A percentile compares a stretch with the other conserved stretches of the same genome.
These are phyloP conservation scores for Camponotus fellah DNA, from an alignment of 2,888 invertebrate genomes.

Conservation along the genomic window DNA sequence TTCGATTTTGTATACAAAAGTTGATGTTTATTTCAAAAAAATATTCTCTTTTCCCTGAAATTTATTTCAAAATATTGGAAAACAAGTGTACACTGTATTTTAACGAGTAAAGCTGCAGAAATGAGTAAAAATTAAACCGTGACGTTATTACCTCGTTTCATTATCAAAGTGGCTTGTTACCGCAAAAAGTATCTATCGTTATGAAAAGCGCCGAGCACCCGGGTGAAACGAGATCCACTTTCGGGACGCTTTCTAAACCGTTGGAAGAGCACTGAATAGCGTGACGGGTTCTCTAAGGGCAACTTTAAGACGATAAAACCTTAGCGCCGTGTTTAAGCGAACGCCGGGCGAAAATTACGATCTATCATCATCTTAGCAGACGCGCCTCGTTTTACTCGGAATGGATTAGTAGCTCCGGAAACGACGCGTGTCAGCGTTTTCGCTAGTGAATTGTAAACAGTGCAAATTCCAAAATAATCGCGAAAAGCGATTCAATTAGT, in stretches of 20 bases:
- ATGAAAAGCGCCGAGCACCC: slow-evolving; percentile 63
- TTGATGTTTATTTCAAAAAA: background rate
- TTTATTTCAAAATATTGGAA: background rate
- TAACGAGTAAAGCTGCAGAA: background rate
- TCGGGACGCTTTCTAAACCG: slow-evolving; percentile 55
- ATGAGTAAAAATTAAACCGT: background rate
- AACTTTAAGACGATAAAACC: slow-evolving; percentile 51
- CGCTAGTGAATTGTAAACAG: slow-evolving; percentile 41
- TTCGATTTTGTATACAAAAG: background rate
- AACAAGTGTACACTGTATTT: background rate
- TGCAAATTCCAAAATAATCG: slow-evolving; percentile 31
- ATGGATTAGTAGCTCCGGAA: slow-evolving; percentile 31
- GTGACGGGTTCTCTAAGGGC: slow-evolving; percentile 21
- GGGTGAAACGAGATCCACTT: slow-evolving; percentile 63
- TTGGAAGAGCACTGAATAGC: slow-evolving; percentile 53
- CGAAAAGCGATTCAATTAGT: slow-evolving; percentile 27
- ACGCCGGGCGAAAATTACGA: slow-evolving; percentile 32
- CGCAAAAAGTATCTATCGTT: slow-evolving; percentile 13
- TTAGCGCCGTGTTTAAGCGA: slow-evolving; percentile 29
- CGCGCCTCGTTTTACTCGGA: background rate
- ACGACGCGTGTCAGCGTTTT: background rate
- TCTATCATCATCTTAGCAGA: slow-evolving; percentile 48
- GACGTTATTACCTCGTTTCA: background rate
- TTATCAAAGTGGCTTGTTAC: slow-evolving; percentile 11
- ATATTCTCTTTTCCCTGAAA: background rate